Evolutionary conservation across 2,797 vertebrate species (phyloP), one percentile per base, ranked within the genome.

Genomic region (Manis javanica): DNA sequence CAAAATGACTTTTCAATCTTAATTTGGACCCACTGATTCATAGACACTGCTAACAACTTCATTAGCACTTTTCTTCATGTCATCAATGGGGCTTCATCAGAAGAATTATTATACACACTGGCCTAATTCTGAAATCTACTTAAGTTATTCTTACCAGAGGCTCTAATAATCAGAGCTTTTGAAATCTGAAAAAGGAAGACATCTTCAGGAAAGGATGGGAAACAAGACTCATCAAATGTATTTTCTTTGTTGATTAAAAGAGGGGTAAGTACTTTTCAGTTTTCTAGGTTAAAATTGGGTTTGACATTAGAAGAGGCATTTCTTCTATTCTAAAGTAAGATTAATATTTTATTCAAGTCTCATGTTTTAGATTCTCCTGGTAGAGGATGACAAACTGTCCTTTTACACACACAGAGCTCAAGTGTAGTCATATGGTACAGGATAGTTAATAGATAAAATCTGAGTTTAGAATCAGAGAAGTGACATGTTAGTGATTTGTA

Each of bases 271-370:
- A 87, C 79, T 94, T 95, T 89, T 72, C 42, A 42, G 34, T 75
- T 90, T 96, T 95, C 87, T 90, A 95, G 90, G 71, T 92, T 57
- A 87, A 71, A 89, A 89, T 46, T 46, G 46, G 9, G 37, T 69
- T 94, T 93, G 55, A 95, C 94, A 88, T 51, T 53, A 77, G 89
- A 95, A 96, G 59, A 93, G 53, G 26, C 42, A n/a, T 84, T 87
- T 87, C 69, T 94, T 83, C 61, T 63, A 46, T 19, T 71, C 42
- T 94, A 31, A 46, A 29, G 55, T 23, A 55, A 0, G 18, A 39
- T 89, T 63, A 81, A 93, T 78, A 3, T 78, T 88, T 87, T 46
- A 46, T 69, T 86, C 46, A 83, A 86, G 63, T 89, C 68, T 94
- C 55, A 81, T 7, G 4, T 87, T 95, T 90, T 74, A 93, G 90